Base-by-base conservation (phyloP, 2,797 vertebrate species). In the Anguilla megastoma region DNA sequence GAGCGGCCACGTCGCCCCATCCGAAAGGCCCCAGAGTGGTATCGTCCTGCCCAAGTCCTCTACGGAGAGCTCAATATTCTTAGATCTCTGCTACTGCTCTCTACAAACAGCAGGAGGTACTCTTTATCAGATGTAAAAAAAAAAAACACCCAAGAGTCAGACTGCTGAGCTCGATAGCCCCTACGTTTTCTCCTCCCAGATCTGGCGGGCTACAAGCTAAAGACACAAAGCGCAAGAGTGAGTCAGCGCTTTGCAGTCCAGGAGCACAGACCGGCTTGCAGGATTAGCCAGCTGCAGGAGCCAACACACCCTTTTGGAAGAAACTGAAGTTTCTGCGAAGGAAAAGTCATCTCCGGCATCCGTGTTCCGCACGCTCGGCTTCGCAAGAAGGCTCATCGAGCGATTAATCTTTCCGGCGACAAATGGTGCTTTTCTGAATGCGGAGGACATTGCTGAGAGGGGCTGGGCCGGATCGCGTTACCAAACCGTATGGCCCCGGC, bases 391-490 rank as follows among this genome's bases (percentile, higher is more conserved):
- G 45, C 41, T 50, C 79, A 50, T 50, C 41, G 21, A 9, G 79
- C 50, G 79, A 82, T 82, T 50, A 48, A 82, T 50, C 79, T 8
- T 10, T 93, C 90, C 86, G 48, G 92, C 91, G 94, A 94, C 93
- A 94, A 89, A 93, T 93, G 91, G 91, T 91, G 92, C 91, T 89
- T 69, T 88, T 91, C 91, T 91, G 91, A 91, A 89, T 90, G 58
- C 83, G 90, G 91, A 93, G 87, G 91, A 92, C 95, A 96, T 96
- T 94, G 94, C 94, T 95, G 91, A 89, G 41, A 7, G 92, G 94
- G 96, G 96, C 93, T 95, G 86, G 95, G 93, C 94, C 89, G 91
- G 94, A 96, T 96, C 95, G 89, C 88, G 92, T 96, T 96, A 96
- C 96, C 90, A 88, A 88, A 90, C 91, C 90, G 90, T 91, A 91